Conservation (phyloP, 2,888 invertebrate genomes). For the Luperina nickerlii region DNA sequence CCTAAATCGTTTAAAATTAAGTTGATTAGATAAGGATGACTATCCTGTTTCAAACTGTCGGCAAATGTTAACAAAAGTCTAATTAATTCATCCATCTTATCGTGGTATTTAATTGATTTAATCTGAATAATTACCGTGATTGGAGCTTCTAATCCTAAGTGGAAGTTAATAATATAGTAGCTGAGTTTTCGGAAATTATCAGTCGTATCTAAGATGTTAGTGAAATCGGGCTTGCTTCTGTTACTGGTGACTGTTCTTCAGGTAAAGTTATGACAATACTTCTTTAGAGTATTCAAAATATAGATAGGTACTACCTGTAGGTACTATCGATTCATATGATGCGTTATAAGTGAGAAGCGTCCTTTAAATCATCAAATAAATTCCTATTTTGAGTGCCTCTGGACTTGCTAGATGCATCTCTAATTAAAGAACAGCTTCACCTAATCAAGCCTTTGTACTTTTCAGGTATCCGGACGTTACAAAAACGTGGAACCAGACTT, state of each 20-base stretch:
- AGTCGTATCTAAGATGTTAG: conserved; percentile 74
- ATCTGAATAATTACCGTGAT: conserved; percentile 52
- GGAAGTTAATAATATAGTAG: conserved; percentile 48
- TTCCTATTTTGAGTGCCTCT: background rate
- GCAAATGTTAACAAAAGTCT: conserved; percentile 32
- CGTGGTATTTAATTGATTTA: conserved; percentile 42
- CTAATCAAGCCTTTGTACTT: conserved; percentile 14
- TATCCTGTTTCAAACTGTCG: conserved; percentile 27
- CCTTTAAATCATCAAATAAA: background rate
- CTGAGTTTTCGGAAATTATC: conserved; percentile 37
- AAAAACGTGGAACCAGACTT: conserved; percentile 58
- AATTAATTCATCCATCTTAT: conserved; percentile 33
- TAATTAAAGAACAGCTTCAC: background rate
- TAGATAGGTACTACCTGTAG: background rate
- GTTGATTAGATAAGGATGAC: conserved; percentile 28
- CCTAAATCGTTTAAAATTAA: conserved; percentile 11
- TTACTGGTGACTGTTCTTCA: conserved; percentile 72
- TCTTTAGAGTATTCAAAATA: background rate
- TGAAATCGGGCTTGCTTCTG: conserved; percentile 71
- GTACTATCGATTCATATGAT: background rate
- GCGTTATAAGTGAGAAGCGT: background rate
- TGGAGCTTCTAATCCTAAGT: conserved; percentile 31
- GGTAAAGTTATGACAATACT: conserved; percentile 68
- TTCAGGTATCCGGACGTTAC: conserved; percentile 70
- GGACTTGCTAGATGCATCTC: background rate